Percentiles rank a stretch among this genome's conserved stretches.
phyloP scores from a whole-genome alignment of 2,888 invertebrate genomes.

The Cryptocephalus moraei region DNA sequence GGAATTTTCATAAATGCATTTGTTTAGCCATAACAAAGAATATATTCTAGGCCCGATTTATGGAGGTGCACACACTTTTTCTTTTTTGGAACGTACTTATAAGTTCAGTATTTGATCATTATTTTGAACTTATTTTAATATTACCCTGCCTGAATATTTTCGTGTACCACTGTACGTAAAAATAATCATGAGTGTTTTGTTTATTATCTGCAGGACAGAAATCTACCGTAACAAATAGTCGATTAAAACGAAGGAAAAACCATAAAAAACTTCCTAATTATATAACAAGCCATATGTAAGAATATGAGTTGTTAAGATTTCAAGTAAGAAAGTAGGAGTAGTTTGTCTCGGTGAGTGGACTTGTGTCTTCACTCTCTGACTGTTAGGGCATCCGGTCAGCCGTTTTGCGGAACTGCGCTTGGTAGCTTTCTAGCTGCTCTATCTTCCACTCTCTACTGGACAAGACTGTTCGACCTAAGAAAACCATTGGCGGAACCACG shows the following conservation, averaged over 20 bases:
- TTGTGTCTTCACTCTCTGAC: constrained; percentile 8
- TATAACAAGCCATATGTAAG: constrained; percentile 2
- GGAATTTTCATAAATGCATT: too few relatives aligned
- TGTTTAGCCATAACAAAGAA: too few relatives aligned
- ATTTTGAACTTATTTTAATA: too few relatives aligned
- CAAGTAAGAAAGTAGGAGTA: constrained; percentile 9
- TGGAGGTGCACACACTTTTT: too few relatives aligned
- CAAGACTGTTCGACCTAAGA: constrained; percentile 3
- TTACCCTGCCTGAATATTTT: too few relatives aligned
- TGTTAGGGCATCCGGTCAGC: constrained; percentile 13
- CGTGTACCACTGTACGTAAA: too few relatives aligned
- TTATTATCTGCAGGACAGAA: too few relatives aligned
- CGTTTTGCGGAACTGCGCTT: constrained; percentile 12
- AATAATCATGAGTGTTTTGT: too few relatives aligned
- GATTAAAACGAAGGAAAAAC: too few relatives aligned
- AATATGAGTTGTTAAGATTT: not conserved
- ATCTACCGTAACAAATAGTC: constrained; percentile 3
- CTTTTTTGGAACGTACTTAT: too few relatives aligned
- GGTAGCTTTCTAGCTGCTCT: not conserved
- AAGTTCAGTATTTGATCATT: too few relatives aligned
- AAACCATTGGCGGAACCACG: constrained; percentile 2
- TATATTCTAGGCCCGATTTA: too few relatives aligned
- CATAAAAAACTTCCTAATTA: not conserved
- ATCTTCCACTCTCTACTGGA: constrained; percentile 10
- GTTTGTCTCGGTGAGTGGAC: constrained; percentile 9